Base-by-base conservation (phyloP, 1,140 invertebrate species). In the Drosophila triauraria region DNA sequence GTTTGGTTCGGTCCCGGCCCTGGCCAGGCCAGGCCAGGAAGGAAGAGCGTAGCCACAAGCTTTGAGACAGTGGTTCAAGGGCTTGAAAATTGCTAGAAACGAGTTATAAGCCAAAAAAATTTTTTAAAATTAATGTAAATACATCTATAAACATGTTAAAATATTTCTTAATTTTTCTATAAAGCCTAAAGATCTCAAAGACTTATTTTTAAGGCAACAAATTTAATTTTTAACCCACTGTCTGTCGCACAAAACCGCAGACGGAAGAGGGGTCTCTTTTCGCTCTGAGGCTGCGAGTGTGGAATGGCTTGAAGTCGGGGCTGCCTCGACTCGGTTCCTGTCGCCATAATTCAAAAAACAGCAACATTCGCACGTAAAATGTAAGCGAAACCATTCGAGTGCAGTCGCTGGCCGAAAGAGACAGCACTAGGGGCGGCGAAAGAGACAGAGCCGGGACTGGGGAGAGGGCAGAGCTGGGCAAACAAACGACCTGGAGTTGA, bases 271-370 rank as follows among this genome's bases (percentile, higher is more conserved):
- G 76, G 56, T 77, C 53, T 77, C 51, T 54, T 40, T 56, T 77
- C 50, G 27, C 62, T 68, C 43, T 54, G 54, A 58, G 57, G 43
- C 46, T 76, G 72, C 12, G 54, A 40, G 53, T 64, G 78, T 64
- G 53, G 44, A 70, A 67, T 65, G 43, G 40, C 46, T 60, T 56
- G 20, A 40, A 56, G 53, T 25, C 35, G 53, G 53, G 62, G 53
- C 53, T 72, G 61, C 70, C 74, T 51, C 50, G 64, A 64, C 80
- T 69, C 68, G 54, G 75, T 90, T 90, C 81, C 85, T 88, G 85
- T 88, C 85, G 81, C 81, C 85, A 88, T 88, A 88, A 88, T 90
- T 88, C 85, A 88, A 88, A 87, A 88, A 88, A 88, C 85, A 88
- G 85, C 85, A 85, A 88, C 85, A 88, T 88, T 88, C 85, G 85